Conservation (phyloP, 2,797 vertebrate species). For the Crenuchus spilurus region DNA sequence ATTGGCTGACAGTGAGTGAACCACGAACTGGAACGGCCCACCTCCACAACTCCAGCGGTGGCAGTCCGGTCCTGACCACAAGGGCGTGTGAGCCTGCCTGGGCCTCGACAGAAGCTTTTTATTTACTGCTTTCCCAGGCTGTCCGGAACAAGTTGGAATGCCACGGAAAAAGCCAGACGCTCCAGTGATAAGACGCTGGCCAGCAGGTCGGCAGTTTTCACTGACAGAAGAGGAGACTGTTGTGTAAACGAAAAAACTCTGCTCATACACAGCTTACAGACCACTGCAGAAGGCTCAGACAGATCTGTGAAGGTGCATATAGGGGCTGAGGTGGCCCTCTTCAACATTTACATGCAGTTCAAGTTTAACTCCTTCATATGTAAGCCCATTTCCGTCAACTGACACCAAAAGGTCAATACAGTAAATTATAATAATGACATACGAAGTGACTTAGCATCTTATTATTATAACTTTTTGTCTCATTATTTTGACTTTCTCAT, state of each 20-base stretch:
- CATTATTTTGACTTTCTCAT: too few relatives aligned
- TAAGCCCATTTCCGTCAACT: too few relatives aligned
- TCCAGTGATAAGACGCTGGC: constrained; percentile 22
- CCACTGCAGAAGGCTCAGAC: not conserved
- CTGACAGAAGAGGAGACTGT: constrained; percentile 21
- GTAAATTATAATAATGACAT: too few relatives aligned
- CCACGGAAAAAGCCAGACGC: constrained; percentile 15
- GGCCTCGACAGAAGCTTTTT: constrained; percentile 35
- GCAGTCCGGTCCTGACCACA: not conserved
- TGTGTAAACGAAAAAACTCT: not conserved
- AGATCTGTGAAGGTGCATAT: not conserved
- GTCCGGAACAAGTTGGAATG: constrained; percentile 30
- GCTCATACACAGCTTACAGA: not conserved
- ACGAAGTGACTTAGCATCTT: too few relatives aligned
- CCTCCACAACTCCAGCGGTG: constrained; percentile 24
- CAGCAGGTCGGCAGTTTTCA: constrained; percentile 16
- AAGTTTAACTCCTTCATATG: too few relatives aligned
- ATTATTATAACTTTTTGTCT: too few relatives aligned
- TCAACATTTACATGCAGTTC: not conserved
- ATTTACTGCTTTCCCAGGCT: constrained; percentile 26
- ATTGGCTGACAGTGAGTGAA: constrained; percentile 48
- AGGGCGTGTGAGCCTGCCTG: constrained; percentile 16
- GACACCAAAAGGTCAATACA: too few relatives aligned
- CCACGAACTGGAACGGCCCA: constrained; percentile 26
- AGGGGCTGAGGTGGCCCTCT: not conserved